These are phyloP conservation scores for Charadrius vociferus DNA, from an alignment of 2,113 vertebrate species.

Conservation along the genomic window DNA sequence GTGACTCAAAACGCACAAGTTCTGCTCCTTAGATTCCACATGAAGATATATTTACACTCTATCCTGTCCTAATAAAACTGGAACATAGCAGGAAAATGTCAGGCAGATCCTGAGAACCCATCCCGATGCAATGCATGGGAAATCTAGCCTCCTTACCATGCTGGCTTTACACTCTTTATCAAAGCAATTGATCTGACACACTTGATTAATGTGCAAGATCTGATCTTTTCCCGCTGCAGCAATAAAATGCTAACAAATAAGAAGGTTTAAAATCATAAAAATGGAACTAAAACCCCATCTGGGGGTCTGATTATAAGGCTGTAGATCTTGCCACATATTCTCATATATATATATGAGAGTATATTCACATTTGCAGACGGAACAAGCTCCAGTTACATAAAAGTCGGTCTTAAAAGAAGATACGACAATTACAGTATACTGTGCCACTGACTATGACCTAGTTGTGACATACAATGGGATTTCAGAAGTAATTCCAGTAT, in stretches of 20 bases:
- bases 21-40: neutral
- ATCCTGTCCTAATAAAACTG: neutral
- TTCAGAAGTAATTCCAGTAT: neutral
- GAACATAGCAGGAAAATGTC: neutral
- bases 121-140: neutral
- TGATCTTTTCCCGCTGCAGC: too few species aligned
- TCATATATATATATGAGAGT: neutral
- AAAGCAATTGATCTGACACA: neutral
- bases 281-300: neutral
- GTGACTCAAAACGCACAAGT: neutral
- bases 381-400: neutral
- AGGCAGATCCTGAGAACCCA: neutral
- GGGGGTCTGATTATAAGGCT: neutral
- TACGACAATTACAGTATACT: neutral
- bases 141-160: neutral
- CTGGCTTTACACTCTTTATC: neutral
- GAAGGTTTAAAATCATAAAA: constrained; percentile 12
- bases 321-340: neutral
- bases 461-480: neutral
- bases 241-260: neutral
- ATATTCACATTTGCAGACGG: neutral
- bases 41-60: neutral
- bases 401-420: neutral
- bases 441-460: neutral
- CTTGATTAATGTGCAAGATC: neutral